Base-by-base conservation (phyloP, 1,140 invertebrate genomes). In the Papilio polyxenes region DNA sequence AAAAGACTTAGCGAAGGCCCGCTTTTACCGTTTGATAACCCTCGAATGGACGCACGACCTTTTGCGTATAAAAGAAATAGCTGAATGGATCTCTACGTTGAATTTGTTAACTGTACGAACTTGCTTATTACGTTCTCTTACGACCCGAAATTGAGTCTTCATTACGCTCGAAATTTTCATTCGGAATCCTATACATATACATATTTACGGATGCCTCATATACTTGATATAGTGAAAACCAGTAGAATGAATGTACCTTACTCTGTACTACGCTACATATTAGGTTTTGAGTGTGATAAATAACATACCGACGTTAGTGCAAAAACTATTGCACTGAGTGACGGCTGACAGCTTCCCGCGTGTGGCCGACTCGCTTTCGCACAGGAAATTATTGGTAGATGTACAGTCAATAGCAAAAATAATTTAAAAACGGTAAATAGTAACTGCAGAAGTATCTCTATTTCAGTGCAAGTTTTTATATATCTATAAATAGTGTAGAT, bases 1-100 rank as follows among this genome's bases (percentile, higher is more conserved):
- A 51, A 77, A 77, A 77, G 75, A 77, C 75, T 77, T 77, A 77
- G 75, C 75, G 75, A 77, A 49, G 75, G 75, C 75, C 48, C 49
- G 48, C 44, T 53, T 77, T 51, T 77, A 53, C 75, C 75, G 49
- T 51, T 77, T 77, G 75, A 77, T 77, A 77, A 77, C 75, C 48
- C 75, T 77, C 75, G 49, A 51, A 77, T 53, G 75, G 75, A 77
- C 75, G 44, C 75, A 51, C 75, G 48, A 53, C 75, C 75, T 53
- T 75, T 15, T 75, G 74, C 44, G 44, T 49, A 53, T 77, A 77
- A 77, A 77, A 53, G 48, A 49, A 77, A 77, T 31, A 77, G 75
- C 75, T 53, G 75, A 77, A 53, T 77, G 48, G 23, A 23, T 72
- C 65, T 37, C 75, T 76, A 23, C 23, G 75, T 51, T 23, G 48